Percentiles rank a stretch among this genome's conserved stretches.
Evolutionary conservation across 2,888 invertebrate genomes (phyloP).

Genomic region (Agriotes lineatus): DNA sequence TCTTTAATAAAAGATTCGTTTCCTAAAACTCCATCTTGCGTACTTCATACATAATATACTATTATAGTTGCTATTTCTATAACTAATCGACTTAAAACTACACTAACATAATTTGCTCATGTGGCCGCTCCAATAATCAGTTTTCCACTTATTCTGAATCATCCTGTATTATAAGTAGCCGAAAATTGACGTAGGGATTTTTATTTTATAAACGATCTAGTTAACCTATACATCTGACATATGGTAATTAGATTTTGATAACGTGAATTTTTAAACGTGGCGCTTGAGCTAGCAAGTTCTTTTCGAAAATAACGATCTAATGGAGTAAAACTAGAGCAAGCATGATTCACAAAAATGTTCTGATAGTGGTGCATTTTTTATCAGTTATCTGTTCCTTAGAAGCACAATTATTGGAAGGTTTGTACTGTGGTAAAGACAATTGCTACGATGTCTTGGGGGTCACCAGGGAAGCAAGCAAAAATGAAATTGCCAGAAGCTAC

Average conservation of each 20-base stretch:
- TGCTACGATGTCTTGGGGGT: conserved; percentile 90
- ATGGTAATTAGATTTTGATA: not conserved
- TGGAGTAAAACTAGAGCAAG: conserved; percentile 4
- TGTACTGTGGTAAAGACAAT: conserved; percentile 90
- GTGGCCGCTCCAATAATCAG: too few species aligned
- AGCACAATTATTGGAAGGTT: conserved; percentile 77
- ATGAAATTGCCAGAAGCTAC: conserved; percentile 86
- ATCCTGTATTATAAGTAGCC: too few species aligned
- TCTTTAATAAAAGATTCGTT: too few species aligned
- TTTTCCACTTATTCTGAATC: too few species aligned
- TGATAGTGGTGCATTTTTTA: conserved; percentile 43
- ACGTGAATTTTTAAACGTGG: conserved; percentile 44
- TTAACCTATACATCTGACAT: too few species aligned
- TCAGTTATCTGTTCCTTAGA: conserved; percentile 49
- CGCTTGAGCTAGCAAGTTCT: conserved; percentile 2
- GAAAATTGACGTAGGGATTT: too few species aligned
- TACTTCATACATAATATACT: too few species aligned
- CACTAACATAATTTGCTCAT: too few species aligned
- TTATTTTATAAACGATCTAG: too few species aligned
- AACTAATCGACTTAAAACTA: too few species aligned
- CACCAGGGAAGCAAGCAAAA: conserved; percentile 71
- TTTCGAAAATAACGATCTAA: not conserved
- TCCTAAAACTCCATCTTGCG: too few species aligned
- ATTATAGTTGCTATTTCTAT: too few species aligned
- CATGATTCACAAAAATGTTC: conserved; percentile 39